phyloP scores from a whole-genome alignment of 2,888 invertebrate species.

The Tipula helvola region DNA sequence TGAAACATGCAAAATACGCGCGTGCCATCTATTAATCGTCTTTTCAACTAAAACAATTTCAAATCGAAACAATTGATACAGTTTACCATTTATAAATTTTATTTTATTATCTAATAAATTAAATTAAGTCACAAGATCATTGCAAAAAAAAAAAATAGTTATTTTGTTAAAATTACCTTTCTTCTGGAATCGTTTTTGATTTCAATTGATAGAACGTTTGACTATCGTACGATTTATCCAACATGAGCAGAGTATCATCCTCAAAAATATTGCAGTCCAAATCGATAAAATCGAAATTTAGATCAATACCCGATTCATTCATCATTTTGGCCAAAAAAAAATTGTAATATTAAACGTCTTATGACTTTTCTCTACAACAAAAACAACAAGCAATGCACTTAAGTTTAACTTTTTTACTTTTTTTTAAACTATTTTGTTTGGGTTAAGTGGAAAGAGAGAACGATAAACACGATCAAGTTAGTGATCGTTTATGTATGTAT shows the following conservation, averaged over 20 bases:
- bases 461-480: not conserved
- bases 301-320: conserved; percentile 49
- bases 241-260: conserved; percentile 38
- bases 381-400: not conserved
- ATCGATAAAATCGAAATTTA: conserved; percentile 49
- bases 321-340: conserved; percentile 17
- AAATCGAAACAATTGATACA: not conserved
- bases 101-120: not conserved
- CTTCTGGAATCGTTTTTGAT: conserved; percentile 44
- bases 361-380: not conserved
- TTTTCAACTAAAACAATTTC: not conserved
- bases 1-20: not conserved
- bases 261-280: conserved; percentile 38
- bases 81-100: not conserved
- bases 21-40: not conserved
- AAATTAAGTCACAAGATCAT: not conserved
- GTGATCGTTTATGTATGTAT: not conserved
- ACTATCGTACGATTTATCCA: conserved; percentile 40
- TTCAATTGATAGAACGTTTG: conserved; percentile 51
- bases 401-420: not conserved
- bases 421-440: not conserved
- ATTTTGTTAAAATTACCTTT: conserved; percentile 39
- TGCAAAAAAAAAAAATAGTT: not conserved
- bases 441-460: not conserved
- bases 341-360: not conserved